Percentiles rank a stretch among this genome's conserved stretches.
Evolutionary conservation across 2,888 invertebrate species (phyloP).

Genomic region (Orthosia gothica): DNA sequence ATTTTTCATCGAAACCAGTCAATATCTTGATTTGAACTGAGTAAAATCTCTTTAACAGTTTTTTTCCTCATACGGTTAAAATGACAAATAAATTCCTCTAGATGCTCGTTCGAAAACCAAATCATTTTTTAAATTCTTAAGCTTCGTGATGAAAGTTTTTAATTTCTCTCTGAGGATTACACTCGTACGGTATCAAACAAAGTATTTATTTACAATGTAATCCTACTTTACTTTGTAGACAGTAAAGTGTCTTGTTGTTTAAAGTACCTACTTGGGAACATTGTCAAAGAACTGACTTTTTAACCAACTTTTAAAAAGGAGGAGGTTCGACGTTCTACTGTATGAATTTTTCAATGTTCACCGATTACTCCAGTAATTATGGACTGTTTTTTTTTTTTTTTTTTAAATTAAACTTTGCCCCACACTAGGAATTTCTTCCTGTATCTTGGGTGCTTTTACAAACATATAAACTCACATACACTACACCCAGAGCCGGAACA

Average conservation of each 20-base stretch:
- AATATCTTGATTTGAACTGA: background rate
- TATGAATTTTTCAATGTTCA: too few relatives aligned
- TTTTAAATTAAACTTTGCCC: too few relatives aligned
- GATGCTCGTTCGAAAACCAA: constrained; percentile 53
- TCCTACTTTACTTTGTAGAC: constrained; percentile 58
- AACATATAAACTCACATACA: too few relatives aligned
- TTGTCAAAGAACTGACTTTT: background rate
- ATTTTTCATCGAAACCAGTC: background rate
- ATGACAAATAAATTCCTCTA: constrained; percentile 10
- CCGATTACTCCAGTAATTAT: too few relatives aligned
- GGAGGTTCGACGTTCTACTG: too few relatives aligned
- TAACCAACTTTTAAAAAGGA: too few relatives aligned
- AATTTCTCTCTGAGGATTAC: constrained; percentile 63
- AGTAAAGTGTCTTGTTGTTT: constrained; percentile 5
- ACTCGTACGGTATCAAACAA: constrained; percentile 30
- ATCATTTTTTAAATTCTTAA: constrained; percentile 55
- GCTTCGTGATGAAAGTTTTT: constrained; percentile 62
- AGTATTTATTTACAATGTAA: constrained; percentile 64
- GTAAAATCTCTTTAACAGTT: background rate
- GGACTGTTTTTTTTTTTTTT: too few relatives aligned
- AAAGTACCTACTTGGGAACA: constrained; percentile 21
- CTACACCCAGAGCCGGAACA: too few relatives aligned
- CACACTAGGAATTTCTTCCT: too few relatives aligned
- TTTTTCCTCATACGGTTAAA: background rate
- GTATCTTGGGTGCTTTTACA: too few relatives aligned